Percentiles rank a stretch among this genome's conserved stretches.
Conservation (phyloP, 2,888 invertebrate genomes). For the Cryptocephalus moraei region DNA sequence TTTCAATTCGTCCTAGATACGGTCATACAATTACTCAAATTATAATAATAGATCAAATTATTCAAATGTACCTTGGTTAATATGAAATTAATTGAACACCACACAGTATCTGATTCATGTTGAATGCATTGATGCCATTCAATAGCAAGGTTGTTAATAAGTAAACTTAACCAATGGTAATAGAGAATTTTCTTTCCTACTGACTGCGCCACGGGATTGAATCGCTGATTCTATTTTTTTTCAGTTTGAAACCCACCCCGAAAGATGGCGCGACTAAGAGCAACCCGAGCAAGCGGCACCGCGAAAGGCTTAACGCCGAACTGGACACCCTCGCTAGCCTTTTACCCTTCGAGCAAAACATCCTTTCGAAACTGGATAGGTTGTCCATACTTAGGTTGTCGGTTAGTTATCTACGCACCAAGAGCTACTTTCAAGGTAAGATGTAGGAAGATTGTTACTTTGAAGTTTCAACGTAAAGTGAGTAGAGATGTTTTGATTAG, state of each 20-base stretch:
- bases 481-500: too few species aligned
- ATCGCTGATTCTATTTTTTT: conserved; percentile 25
- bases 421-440: conserved; percentile 98
- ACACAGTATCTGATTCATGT: too few species aligned
- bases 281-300: conserved; percentile 96
- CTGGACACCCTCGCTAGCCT: conserved; percentile 92
- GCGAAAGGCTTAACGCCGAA: conserved; percentile 96
- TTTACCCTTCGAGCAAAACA: conserved; percentile 94
- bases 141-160: too few species aligned
- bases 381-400: conserved; percentile 94
- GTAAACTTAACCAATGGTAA: too few species aligned
- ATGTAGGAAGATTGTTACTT: background rate
- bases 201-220: background rate
- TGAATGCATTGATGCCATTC: too few species aligned
- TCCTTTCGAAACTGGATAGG: conserved; percentile 94
- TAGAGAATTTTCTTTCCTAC: too few species aligned
- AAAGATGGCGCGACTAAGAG: conserved; percentile 93
- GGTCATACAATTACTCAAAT: too few species aligned
- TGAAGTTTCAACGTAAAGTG: too few species aligned
- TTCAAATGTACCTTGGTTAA: too few species aligned
- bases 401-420: conserved; percentile 96
- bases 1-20: too few species aligned
- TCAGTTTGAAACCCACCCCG: conserved; percentile 87
- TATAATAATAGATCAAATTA: too few species aligned
- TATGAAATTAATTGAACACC: too few species aligned